These are phyloP conservation scores for Epirrita christyi DNA, from an alignment of 2,888 invertebrate species.

Conservation along the genomic window DNA sequence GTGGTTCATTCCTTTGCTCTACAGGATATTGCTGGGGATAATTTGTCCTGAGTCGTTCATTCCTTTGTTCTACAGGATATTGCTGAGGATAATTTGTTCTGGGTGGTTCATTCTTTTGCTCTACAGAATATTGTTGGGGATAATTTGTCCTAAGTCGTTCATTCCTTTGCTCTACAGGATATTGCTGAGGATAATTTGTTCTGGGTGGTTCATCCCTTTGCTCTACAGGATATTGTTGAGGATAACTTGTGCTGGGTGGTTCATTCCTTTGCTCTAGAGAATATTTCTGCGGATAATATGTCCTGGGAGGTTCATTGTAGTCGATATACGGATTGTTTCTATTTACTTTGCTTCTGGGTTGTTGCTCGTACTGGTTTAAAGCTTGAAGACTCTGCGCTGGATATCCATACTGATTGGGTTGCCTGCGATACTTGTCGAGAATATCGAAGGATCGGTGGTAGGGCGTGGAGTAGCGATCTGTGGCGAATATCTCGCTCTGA, in stretches of 20 bases:
- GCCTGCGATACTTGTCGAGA: conserved; percentile 68
- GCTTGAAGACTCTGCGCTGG: conserved; percentile 75
- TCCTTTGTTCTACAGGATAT: conserved; percentile 16
- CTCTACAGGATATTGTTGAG: conserved; percentile 31
- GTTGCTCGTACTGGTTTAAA: conserved; percentile 65
- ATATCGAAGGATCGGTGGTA: conserved; percentile 73
- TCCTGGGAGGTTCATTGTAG: conserved; percentile 54
- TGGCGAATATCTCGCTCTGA: conserved; percentile 75
- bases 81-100: conserved; percentile 48
- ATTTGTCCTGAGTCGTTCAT: conserved; percentile 36
- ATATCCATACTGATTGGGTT: conserved; percentile 67
- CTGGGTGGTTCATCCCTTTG: conserved; percentile 35
- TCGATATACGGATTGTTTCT: conserved; percentile 64
- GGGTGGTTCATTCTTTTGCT: conserved; percentile 31
- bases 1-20: conserved; percentile 41
- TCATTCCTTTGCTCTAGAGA: conserved; percentile 40
- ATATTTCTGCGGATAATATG: conserved; percentile 42
- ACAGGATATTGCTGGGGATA: conserved; percentile 14
- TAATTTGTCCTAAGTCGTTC: conserved; percentile 52
- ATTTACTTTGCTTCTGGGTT: conserved; percentile 47
- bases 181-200: conserved; percentile 23
- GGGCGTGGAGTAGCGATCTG: conserved; percentile 70
- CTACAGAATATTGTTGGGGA: conserved; percentile 30
- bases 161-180: conserved; percentile 20
- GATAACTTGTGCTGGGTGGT: conserved; percentile 49